Evolutionary conservation across 2,888 invertebrate species (phyloP).

Genomic region (Leucania comma): DNA sequence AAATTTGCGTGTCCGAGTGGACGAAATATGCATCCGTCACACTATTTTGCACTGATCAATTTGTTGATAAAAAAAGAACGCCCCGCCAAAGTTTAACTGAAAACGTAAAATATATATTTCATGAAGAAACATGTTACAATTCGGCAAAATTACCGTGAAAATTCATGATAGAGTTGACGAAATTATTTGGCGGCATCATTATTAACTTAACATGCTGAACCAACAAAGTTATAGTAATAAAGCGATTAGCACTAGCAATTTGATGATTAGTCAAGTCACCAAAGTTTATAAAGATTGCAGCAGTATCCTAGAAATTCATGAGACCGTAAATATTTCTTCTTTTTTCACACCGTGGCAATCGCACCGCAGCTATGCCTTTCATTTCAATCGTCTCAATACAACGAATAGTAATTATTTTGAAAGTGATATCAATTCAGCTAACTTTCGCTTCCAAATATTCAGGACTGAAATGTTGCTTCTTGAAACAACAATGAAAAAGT

Average conservation of each 20-base stretch:
- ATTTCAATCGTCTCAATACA: conserved; percentile 2
- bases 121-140: too few relatives aligned
- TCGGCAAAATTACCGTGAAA: too few relatives aligned
- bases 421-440: conserved; percentile 1
- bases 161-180: too few relatives aligned
- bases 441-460: not conserved
- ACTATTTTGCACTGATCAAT: too few relatives aligned
- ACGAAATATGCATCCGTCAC: too few relatives aligned
- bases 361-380: conserved; percentile 22
- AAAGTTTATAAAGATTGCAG: conserved; percentile 17
- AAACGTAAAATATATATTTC: too few relatives aligned
- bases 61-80: too few relatives aligned
- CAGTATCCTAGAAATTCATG: conserved; percentile 18
- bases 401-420: not conserved
- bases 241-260: not conserved
- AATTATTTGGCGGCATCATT: not conserved
- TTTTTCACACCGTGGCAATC: conserved; percentile 9
- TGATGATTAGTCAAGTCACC: not conserved
- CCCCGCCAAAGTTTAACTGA: too few relatives aligned
- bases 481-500: not conserved
- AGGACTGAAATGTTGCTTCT: too few relatives aligned
- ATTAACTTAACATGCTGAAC: not conserved
- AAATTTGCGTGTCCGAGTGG: too few relatives aligned
- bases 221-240: not conserved
- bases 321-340: conserved; percentile 35